Conservation (phyloP, 2,888 invertebrate species). For the Lasioglossum pauxillum region DNA sequence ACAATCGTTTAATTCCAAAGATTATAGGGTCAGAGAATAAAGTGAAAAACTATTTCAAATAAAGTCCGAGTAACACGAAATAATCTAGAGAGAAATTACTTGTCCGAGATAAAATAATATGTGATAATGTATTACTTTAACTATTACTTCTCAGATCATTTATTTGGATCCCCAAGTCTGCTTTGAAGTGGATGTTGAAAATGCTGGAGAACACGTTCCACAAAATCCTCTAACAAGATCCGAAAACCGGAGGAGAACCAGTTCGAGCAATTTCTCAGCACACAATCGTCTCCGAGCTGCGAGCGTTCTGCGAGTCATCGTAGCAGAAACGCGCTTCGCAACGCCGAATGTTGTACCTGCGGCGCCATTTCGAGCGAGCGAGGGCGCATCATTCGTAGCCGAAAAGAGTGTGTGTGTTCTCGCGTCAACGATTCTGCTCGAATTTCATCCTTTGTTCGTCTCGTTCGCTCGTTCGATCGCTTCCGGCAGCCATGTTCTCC, state of each 20-base stretch:
- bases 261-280: neutral
- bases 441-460: slow-evolving; percentile 50
- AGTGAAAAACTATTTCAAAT: too few relatives aligned
- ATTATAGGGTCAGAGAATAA: too few relatives aligned
- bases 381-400: neutral
- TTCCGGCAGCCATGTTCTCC: slow-evolving; percentile 4
- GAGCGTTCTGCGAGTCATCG: neutral
- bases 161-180: too few relatives aligned
- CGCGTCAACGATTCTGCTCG: slow-evolving; percentile 43
- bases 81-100: too few relatives aligned
- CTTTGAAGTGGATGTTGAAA: neutral
- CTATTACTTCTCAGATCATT: too few relatives aligned
- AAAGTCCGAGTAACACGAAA: too few relatives aligned
- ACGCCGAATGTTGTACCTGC: slow-evolving; percentile 17
- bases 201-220: neutral
- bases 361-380: slow-evolving; percentile 34
- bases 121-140: too few relatives aligned
- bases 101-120: too few relatives aligned
- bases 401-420: slow-evolving; percentile 18
- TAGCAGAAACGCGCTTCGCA: neutral
- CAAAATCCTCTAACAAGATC: neutral
- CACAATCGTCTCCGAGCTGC: neutral
- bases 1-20: too few relatives aligned
- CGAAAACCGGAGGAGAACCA: neutral
- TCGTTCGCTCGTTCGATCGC: neutral